Conservation (phyloP, 2,888 invertebrate genomes). For the Eristalis pertinax region DNA sequence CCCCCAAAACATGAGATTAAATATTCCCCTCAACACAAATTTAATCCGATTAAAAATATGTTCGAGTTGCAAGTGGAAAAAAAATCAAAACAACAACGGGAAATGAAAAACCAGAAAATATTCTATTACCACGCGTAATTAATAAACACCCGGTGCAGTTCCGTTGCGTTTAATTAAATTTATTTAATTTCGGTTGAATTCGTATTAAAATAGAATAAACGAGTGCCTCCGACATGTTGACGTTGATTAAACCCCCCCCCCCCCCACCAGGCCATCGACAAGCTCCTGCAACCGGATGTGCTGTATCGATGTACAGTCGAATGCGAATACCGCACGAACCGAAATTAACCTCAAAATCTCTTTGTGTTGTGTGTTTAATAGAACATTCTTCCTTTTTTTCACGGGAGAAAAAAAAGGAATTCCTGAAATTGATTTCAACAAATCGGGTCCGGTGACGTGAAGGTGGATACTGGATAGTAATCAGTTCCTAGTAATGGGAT, state of each 20-base stretch:
- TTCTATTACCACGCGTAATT: conserved; percentile 20
- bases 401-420: neutral
- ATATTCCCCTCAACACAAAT: neutral
- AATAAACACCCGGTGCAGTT: conserved; percentile 14
- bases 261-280: neutral
- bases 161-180: conserved; percentile 33
- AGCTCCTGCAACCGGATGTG: neutral
- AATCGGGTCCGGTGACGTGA: neutral
- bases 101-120: neutral
- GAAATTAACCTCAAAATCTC: conserved; percentile 17
- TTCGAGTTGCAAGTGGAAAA: conserved; percentile 3
- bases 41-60: conserved; percentile 48
- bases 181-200: neutral
- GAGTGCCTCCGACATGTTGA: conserved; percentile 1
- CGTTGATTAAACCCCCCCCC: conserved; percentile 42
- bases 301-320: neutral
- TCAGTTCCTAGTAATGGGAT: neutral
- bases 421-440: neutral
- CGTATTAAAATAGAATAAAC: neutral
- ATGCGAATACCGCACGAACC: conserved; percentile 11
- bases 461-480: neutral
- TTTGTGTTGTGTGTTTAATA: conserved; percentile 4
- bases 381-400: neutral
- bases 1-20: no score
- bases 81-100: neutral